These are phyloP conservation scores for Struthidea cinerea DNA, from an alignment of 2,113 vertebrate genomes.

Conservation along the genomic window DNA sequence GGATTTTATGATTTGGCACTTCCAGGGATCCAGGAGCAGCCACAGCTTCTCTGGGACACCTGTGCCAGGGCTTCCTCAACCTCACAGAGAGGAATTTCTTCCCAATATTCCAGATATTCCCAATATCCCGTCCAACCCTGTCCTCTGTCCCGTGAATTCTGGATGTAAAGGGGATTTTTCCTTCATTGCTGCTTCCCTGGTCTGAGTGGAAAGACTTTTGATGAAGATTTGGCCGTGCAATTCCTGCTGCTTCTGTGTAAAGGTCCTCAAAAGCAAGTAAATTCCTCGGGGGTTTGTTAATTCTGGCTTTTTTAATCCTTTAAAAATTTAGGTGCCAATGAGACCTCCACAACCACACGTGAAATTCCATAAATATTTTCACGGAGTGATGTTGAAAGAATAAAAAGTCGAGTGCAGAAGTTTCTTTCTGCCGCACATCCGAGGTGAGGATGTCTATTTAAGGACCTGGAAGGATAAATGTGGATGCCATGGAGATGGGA, in stretches of 20 bases:
- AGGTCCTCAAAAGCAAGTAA: not conserved
- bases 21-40: not conserved
- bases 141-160: not conserved
- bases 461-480: not conserved
- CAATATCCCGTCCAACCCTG: not conserved
- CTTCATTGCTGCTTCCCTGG: not conserved
- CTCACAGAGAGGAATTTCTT: not conserved
- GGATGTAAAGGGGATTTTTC: not conserved
- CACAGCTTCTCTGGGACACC: not conserved
- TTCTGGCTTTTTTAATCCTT: not conserved
- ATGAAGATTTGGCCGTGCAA: rapidly evolving
- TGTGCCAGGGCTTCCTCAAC: not conserved
- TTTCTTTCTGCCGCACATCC: not conserved
- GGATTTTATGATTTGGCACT: not conserved
- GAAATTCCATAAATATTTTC: not conserved
- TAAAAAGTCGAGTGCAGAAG: rapidly evolving
- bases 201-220: not conserved
- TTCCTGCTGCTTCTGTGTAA: not conserved
- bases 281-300: not conserved
- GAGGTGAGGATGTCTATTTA: not conserved
- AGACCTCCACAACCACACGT: rapidly evolving
- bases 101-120: not conserved
- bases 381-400: not conserved
- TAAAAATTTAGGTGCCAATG: rapidly evolving
- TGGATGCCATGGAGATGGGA: not conserved